Evolutionary conservation across 1,140 invertebrate species (phyloP).

Genomic region (Drosophila tristis): DNA sequence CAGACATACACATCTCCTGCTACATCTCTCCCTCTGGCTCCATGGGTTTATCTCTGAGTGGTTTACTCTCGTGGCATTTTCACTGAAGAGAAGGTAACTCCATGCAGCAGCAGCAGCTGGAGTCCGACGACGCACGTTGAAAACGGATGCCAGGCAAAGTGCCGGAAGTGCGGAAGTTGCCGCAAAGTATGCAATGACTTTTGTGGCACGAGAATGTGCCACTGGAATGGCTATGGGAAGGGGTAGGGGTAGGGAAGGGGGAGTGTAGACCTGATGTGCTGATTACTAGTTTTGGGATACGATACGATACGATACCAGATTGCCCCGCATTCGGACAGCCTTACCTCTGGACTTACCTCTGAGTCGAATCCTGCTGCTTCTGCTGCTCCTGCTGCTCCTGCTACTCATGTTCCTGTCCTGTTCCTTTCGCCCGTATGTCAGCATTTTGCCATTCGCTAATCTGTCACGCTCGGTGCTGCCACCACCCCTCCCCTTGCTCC

Average conservation of each 20-base stretch:
- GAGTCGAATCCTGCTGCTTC: constrained; percentile 4
- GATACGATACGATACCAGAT: constrained; percentile 33
- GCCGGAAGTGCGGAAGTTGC: constrained; percentile 75
- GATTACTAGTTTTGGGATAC: constrained; percentile 54
- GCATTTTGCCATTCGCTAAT: constrained; percentile 70
- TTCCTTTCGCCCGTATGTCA: constrained; percentile 66
- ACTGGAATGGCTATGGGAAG: constrained; percentile 14
- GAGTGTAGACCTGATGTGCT: constrained; percentile 25
- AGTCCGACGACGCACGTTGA: constrained; percentile 44
- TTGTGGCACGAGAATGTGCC: constrained; percentile 32
- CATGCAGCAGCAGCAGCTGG: constrained; percentile 14
- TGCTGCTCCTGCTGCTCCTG: constrained; percentile 3
- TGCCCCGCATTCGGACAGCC: constrained; percentile 64
- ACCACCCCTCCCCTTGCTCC: constrained; percentile 8
- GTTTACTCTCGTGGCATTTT: constrained; percentile 8
- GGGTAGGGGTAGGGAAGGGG: background rate
- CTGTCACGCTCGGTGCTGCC: constrained; percentile 66
- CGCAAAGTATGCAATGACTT: constrained; percentile 75
- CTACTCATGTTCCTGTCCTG: constrained; percentile 10
- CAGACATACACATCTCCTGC: too few species aligned
- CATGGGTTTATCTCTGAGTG: constrained; percentile 22
- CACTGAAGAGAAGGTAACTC: constrained; percentile 38
- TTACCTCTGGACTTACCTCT: constrained; percentile 5
- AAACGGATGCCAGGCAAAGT: constrained; percentile 63
- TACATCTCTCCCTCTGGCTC: constrained; percentile 15